Evolutionary conservation across 2,888 invertebrate species (phyloP), one percentile per base, ranked within the genome.

Genomic region (Archips xylosteana): DNA sequence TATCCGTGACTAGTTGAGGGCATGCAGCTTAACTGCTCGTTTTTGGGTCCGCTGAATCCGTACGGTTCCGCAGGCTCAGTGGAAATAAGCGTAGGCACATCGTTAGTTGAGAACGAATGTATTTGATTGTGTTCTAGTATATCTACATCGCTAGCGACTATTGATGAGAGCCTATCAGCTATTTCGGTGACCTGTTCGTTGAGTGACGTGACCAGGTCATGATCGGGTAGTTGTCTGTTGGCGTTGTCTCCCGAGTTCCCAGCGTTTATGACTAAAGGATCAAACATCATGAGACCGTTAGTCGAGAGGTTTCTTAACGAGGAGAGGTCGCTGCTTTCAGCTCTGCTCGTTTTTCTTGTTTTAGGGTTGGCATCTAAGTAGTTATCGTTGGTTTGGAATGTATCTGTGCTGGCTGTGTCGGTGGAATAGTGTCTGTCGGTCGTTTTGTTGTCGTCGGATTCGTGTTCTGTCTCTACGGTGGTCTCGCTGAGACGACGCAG

Each of bases 1-100:
- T 96, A 96, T 34, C 95, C 95, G 76, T 96, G 96, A 79, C 95
- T 95, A 0, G 96, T 96, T 0, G 96, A 96, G 3, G 96, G 95
- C 82, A 96, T 91, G 78, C 94, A 95, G 23, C 94, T 92, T 12
- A 92, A 76, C 64, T 92, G 92, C 75, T 94, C 94, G 60, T 90
- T 94, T 68, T 92, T 90, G 0, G 91, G 88, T 2, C 89, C 89
- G 0, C 80, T 75, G 63, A 87, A 88, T 0, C 84, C 83, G 75
- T 81, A 89, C 5, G 83, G 79, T 71, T 90, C 90, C 0, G 85
- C 75, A 9, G 87, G 85, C 3, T 92, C 90, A 0, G 85, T 85
- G 2, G 92, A 81, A 77, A 94, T 88, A 1, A 94, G 76, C 0
- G 89, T 89, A 0, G 94, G 92, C 1, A 95, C 88, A 70, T 95